Evolutionary conservation across 2,113 vertebrate genomes (phyloP), one percentile per base, ranked within the genome.

Genomic region (Lucifuga dentata): DNA sequence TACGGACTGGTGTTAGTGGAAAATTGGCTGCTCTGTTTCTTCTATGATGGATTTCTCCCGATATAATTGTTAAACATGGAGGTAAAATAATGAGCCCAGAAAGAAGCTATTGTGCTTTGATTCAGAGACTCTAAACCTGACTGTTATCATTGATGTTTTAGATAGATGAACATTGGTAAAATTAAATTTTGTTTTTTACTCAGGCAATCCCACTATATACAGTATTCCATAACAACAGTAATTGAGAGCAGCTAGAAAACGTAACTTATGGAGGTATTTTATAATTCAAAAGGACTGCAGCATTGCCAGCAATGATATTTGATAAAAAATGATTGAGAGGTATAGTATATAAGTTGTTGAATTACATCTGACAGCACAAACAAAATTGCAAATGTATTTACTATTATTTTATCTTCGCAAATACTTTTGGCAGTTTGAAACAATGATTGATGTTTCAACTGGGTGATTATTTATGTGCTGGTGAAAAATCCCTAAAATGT

Each of bases 21-120:
- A 53, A 82, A 73, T 29, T 78, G 62, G 56, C 61, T 81, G 71
- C 63, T 62, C 70, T 44, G 65, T 29, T 66, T 58, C 26, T 39
- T 58, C 67, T 64, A 58, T 76, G 83, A 80, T 79, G 40, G 56
- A 81, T 81, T 75, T 49, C 52, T 51, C 15, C 21, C 62, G 48
- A 39, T 23, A 43, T 76, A 86, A 65, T 78, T 45, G 56, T 69
- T 58, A 45, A 64, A 71, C 45, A 60, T 66, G 68, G 35, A 65
- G 58, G 53, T 29, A 19, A 39, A 26, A 16, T 71, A 55, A 11
- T 35, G 33, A 35, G 33, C 11, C 33, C 11, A 35, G 8, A 35
- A 35, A 51, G 46, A 76, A 64, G 51, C n/a, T 65, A 13, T 16
- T 43, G 20, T 19, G 63, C 46, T 63, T 49, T 65, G 36, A 77